These are phyloP conservation scores for Lypha dubia DNA, from an alignment of 2,888 invertebrate genomes.

Conservation along the genomic window DNA sequence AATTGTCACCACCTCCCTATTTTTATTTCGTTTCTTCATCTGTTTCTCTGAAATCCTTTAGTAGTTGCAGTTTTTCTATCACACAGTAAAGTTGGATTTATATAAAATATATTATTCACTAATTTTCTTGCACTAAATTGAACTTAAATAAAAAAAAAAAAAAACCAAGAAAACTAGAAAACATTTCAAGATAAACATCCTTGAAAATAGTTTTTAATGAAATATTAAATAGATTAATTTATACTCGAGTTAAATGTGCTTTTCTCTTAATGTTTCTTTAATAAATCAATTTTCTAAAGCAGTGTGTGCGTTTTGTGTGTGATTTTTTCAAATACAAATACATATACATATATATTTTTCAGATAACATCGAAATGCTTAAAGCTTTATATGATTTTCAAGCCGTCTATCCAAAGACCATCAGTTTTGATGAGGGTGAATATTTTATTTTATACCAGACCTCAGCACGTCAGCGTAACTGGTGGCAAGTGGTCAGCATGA, in stretches of 20 bases:
- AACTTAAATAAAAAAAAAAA: not conserved
- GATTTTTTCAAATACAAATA: constrained; percentile 10
- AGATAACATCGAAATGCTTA: constrained; percentile 92
- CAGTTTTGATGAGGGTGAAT: constrained; percentile 91
- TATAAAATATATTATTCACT: constrained; percentile 22
- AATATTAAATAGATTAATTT: constrained; percentile 13
- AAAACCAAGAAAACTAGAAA: not conserved
- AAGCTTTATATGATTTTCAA: constrained; percentile 92
- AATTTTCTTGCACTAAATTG: constrained; percentile 3
- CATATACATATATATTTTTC: constrained; percentile 77
- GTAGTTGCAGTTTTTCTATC: constrained; percentile 72
- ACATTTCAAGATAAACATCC: constrained; percentile 27
- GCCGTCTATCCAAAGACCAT: constrained; percentile 92
- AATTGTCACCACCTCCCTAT: constrained; percentile 68
- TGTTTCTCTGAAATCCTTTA: constrained; percentile 57
- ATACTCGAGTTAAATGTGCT: constrained; percentile 2
- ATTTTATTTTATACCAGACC: constrained; percentile 91
- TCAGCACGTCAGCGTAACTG: constrained; percentile 91
- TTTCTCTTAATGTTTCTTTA: not conserved
- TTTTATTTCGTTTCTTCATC: constrained; percentile 54
- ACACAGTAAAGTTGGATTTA: constrained; percentile 62
- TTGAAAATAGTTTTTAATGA: constrained; percentile 41
- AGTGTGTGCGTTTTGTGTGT: constrained; percentile 33
- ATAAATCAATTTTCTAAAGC: constrained; percentile 41
- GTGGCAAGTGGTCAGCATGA: constrained; percentile 94